Conservation (phyloP, 2,888 invertebrate species). For the Idaea biselata region DNA sequence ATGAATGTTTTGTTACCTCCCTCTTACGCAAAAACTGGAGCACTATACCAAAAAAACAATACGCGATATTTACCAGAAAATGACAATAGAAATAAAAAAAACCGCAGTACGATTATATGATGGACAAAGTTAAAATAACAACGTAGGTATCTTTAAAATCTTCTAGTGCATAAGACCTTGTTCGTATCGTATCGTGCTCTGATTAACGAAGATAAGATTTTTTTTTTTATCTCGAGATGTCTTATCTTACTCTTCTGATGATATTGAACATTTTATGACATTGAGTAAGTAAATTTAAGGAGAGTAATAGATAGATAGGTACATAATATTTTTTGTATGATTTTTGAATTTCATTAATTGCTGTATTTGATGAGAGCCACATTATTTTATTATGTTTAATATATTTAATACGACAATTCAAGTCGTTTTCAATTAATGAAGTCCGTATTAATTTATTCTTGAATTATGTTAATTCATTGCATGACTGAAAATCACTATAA, state of each 20-base stretch:
- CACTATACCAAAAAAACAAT: background rate
- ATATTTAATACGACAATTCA: too few relatives aligned
- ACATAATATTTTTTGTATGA: too few relatives aligned
- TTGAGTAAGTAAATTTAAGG: background rate
- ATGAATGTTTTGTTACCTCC: background rate
- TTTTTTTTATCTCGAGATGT: background rate
- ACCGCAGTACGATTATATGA: background rate
- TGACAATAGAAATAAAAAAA: background rate
- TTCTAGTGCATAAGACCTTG: background rate
- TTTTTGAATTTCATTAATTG: too few relatives aligned
- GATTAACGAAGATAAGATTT: background rate
- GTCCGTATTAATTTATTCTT: too few relatives aligned
- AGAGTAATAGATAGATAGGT: too few relatives aligned
- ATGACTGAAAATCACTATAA: too few relatives aligned
- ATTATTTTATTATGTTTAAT: too few relatives aligned
- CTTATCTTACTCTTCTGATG: background rate
- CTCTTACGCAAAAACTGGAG: too few relatives aligned
- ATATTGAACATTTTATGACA: background rate
- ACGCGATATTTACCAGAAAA: background rate
- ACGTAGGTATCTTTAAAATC: background rate
- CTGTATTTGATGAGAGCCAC: too few relatives aligned
- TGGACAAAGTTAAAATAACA: background rate
- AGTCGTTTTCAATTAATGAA: too few relatives aligned
- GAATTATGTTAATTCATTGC: too few relatives aligned
- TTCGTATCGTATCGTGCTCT: background rate